Percentiles rank a stretch among this genome's conserved stretches.
These are phyloP conservation scores for Pseudomyrmex dendroicus DNA, from an alignment of 1,140 invertebrate species.

Conservation along the genomic window DNA sequence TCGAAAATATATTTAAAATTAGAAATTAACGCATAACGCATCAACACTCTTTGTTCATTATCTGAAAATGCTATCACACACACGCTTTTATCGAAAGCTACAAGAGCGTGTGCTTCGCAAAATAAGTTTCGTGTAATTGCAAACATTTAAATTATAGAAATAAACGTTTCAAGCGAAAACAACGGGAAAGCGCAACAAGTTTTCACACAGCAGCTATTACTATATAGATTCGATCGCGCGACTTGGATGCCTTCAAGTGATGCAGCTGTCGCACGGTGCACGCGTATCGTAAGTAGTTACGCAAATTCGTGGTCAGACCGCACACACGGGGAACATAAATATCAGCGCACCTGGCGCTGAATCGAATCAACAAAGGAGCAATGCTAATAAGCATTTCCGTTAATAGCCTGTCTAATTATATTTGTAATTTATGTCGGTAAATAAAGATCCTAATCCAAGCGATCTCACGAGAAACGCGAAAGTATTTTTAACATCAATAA, in stretches of 20 bases:
- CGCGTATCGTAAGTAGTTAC: constrained; percentile 9
- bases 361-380: constrained; percentile 16
- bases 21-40: too few species aligned
- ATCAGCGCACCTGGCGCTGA: constrained; percentile 17
- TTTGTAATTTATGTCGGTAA: constrained; percentile 7
- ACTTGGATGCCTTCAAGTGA: background rate
- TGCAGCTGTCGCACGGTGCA: background rate
- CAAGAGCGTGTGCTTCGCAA: background rate
- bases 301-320: constrained; percentile 14
- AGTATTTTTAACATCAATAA: background rate
- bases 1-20: too few species aligned
- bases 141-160: background rate
- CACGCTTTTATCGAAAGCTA: too few species aligned
- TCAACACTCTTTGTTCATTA: too few species aligned
- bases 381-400: constrained; percentile 1
- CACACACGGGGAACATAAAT: background rate
- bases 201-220: background rate
- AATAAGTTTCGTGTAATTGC: background rate
- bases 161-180: background rate
- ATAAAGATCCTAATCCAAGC: background rate
- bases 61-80: too few species aligned
- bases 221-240: background rate
- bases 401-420: constrained; percentile 17
- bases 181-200: constrained; percentile 16
- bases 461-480: background rate